Base-by-base conservation (phyloP, 2,113 vertebrate species). In the Istiophorus platypterus region DNA sequence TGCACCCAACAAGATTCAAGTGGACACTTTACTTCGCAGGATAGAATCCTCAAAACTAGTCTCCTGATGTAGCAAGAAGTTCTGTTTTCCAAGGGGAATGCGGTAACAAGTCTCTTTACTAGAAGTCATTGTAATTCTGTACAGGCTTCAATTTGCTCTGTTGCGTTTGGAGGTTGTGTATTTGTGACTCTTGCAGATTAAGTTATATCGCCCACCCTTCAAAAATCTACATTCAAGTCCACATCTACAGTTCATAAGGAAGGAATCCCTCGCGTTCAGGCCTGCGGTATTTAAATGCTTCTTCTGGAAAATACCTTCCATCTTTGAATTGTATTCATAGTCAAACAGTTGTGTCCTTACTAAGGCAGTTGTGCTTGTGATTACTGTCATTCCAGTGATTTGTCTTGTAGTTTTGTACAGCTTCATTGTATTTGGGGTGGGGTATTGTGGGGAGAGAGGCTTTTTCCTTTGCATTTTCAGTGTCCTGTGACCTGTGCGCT, bases 121-220 rank as follows among this genome's bases (percentile, higher is more conserved):
- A 77, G 88, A 82, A 88, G 83, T 71, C 68, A 90, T 89, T 88
- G 45, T 61, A 67, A 84, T 87, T 85, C 11, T 93, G 62, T 88
- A 59, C 66, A 91, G 59, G 81, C n/a, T 87, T 76, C 51, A 80
- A 72, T 75, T 93, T 92, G 80, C 78, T 72, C 87, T 93, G 81
- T 90, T 67, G 89, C 89, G n/a, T 84, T 81, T 85, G 93, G 85
- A 82, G 92, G 81, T 64, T 93, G 64, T 93, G 86, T 95, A 88
- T 90, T 91, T 95, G 81, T 95, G 82, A 95, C 93, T 95, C 58
- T 95, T 95, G 68, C 95, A 95, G 94, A 95, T 95, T 86, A 92
- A 91, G 85, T 92, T 88, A 41, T 78, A 80, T 74, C 86, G 85
- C 85, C 83, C 75, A 59, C 73, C 77, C 83, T 82, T 89, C 76